Evolutionary conservation across 2,113 vertebrate species (phyloP).

Genomic region (Synchiropus splendidus): DNA sequence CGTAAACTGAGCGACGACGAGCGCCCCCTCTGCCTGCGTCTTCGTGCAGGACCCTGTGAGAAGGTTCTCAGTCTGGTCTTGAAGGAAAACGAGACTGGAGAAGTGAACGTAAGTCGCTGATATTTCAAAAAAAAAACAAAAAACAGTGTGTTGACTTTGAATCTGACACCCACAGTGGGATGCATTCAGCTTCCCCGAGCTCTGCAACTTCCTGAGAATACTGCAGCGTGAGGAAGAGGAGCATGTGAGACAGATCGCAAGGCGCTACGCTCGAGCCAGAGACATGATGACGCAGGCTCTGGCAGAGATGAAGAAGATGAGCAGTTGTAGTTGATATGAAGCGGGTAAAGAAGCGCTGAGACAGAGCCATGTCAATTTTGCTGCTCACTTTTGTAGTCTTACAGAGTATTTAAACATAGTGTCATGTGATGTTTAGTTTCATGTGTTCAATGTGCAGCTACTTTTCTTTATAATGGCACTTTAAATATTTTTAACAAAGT

Average conservation of each 20-base stretch:
- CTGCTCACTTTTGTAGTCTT: too few relatives aligned
- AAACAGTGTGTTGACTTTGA: not conserved
- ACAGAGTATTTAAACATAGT: constrained; percentile 1
- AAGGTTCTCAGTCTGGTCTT: constrained; percentile 80
- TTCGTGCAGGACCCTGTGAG: constrained; percentile 86
- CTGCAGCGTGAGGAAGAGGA: constrained; percentile 91
- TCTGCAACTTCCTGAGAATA: constrained; percentile 90
- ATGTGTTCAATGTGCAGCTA: constrained; percentile 1
- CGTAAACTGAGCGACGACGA: constrained; percentile 81
- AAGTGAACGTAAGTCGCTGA: constrained; percentile 82
- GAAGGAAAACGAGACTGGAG: constrained; percentile 90
- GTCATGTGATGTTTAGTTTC: constrained; percentile 10
- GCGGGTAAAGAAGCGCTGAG: constrained; percentile 1
- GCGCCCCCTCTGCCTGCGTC: constrained; percentile 75
- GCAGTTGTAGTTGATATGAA: too few relatives aligned
- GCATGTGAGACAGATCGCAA: constrained; percentile 78
- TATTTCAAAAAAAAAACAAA: not conserved
- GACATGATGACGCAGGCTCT: constrained; percentile 79
- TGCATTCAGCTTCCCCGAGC: constrained; percentile 88
- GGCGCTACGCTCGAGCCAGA: constrained; percentile 77
- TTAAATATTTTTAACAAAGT: constrained; percentile 3
- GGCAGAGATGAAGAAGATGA: constrained; percentile 64
- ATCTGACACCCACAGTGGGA: constrained; percentile 79
- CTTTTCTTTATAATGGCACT: constrained; percentile 17
- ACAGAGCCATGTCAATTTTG: not conserved